A percentile compares a stretch with the other conserved stretches of the same genome.
phyloP scores from a whole-genome alignment of 64 coral and sea anemone genomes.

The Stichodactyla helianthus region DNA sequence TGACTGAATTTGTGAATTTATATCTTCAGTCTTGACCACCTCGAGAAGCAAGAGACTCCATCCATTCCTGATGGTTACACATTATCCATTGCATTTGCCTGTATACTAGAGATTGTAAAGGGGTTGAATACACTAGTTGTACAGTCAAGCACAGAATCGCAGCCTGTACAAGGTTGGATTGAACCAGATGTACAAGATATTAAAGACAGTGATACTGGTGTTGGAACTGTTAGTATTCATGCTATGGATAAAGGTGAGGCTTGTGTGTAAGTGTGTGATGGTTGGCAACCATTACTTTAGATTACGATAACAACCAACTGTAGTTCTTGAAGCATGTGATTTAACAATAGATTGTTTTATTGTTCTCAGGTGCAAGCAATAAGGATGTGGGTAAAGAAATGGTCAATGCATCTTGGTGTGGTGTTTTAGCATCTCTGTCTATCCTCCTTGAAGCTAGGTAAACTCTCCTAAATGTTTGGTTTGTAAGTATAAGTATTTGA shows the following conservation, averaged over 20 bases:
- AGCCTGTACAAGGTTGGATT: conserved; percentile 72
- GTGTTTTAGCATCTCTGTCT: conserved; percentile 80
- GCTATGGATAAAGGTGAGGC: conserved; percentile 64
- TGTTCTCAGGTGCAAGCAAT: conserved; percentile 20
- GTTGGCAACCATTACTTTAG: no score
- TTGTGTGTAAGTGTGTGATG: neutral
- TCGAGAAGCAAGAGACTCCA: conserved; percentile 70
- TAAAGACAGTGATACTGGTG: conserved; percentile 71
- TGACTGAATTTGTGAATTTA: no score
- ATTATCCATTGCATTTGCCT: conserved; percentile 86
- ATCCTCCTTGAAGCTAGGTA: conserved; percentile 93
- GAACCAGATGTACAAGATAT: conserved; percentile 49
- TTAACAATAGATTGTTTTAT: neutral
- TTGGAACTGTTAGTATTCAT: conserved; percentile 72
- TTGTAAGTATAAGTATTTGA: no score
- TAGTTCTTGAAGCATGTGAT: neutral
- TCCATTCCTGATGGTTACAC: conserved; percentile 87
- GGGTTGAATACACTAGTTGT: conserved; percentile 73
- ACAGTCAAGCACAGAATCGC: conserved; percentile 4
- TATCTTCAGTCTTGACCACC: conserved; percentile 76
- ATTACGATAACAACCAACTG: neutral
- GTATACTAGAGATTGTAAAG: conserved; percentile 87
- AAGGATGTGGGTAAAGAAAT: conserved; percentile 76
- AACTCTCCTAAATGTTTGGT: neutral
- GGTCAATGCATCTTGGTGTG: conserved; percentile 95